phyloP scores from a whole-genome alignment of 1,140 invertebrate species.

The Orius laevigatus region DNA sequence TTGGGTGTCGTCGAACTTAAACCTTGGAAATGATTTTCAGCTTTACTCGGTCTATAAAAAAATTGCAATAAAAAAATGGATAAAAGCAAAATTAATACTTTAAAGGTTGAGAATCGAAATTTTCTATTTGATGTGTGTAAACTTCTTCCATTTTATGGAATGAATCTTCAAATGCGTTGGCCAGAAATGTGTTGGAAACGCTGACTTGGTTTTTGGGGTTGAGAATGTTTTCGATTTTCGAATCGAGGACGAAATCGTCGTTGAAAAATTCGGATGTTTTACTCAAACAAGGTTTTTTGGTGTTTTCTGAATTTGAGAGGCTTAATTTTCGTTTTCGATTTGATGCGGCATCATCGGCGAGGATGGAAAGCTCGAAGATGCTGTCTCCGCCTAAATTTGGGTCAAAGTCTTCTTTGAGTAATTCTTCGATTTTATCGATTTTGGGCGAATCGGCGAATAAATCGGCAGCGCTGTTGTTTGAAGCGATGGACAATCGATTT shows the following conservation, averaged over 20 bases:
- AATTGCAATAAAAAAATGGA: too few species aligned
- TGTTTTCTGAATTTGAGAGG: not conserved
- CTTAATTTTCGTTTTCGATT: not conserved
- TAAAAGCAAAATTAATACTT: too few species aligned
- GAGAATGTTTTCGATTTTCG: not conserved
- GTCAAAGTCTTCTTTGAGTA: slow-evolving; percentile 18
- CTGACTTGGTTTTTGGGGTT: not conserved
- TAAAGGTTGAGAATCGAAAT: slow-evolving; percentile 4
- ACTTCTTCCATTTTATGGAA: slow-evolving; percentile 10
- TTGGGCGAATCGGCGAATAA: slow-evolving; percentile 1
- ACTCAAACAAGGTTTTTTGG: not conserved
- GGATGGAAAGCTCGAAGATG: slow-evolving; percentile 18
- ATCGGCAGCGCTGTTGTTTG: slow-evolving; percentile 2
- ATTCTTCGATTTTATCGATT: not conserved
- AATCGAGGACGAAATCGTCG: not conserved
- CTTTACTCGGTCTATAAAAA: slow-evolving; percentile 1
- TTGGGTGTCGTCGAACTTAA: too few species aligned
- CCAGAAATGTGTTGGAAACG: not conserved
- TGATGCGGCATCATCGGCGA: not conserved
- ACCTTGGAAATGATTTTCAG: not conserved
- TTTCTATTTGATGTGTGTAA: slow-evolving; percentile 6
- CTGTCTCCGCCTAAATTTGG: slow-evolving; percentile 22
- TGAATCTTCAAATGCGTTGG: slow-evolving; percentile 13
- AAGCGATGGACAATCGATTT: not conserved
- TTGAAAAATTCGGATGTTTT: not conserved